Conservation (phyloP, 2,888 invertebrate species). For the Stramonita haemastoma region DNA sequence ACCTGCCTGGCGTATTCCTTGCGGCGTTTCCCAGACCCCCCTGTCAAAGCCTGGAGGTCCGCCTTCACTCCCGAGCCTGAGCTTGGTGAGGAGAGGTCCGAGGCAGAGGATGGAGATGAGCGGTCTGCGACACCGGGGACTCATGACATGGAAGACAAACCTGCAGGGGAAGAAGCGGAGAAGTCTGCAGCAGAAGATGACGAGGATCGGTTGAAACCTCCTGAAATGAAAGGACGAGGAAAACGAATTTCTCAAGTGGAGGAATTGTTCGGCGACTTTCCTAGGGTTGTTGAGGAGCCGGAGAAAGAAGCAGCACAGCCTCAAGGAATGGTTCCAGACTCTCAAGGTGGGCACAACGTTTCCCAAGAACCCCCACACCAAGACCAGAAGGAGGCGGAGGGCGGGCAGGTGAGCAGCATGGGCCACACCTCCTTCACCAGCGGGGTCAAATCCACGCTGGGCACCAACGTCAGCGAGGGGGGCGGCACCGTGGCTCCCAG, state of each 20-base stretch:
- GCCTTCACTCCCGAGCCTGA: not conserved
- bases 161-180: not conserved
- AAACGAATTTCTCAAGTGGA: not conserved
- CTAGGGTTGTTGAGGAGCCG: not conserved
- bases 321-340: not conserved
- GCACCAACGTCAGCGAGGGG: not conserved
- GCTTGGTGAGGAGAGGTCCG: not conserved
- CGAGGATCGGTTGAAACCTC: not conserved
- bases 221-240: not conserved
- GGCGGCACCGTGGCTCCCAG: constrained; percentile 15
- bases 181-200: not conserved
- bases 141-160: not conserved
- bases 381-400: not conserved
- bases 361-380: not conserved
- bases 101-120: not conserved
- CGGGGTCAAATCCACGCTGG: not conserved
- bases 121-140: not conserved
- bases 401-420: not conserved
- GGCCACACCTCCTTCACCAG: not conserved
- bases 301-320: not conserved
- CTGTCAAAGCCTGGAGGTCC: not conserved
- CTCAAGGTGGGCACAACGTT: not conserved
- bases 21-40: constrained; percentile 6
- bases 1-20: constrained; percentile 41
- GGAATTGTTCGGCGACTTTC: not conserved